phyloP scores from a whole-genome alignment of 2,797 vertebrate genomes.

The Chiroxiphia lanceolata region DNA sequence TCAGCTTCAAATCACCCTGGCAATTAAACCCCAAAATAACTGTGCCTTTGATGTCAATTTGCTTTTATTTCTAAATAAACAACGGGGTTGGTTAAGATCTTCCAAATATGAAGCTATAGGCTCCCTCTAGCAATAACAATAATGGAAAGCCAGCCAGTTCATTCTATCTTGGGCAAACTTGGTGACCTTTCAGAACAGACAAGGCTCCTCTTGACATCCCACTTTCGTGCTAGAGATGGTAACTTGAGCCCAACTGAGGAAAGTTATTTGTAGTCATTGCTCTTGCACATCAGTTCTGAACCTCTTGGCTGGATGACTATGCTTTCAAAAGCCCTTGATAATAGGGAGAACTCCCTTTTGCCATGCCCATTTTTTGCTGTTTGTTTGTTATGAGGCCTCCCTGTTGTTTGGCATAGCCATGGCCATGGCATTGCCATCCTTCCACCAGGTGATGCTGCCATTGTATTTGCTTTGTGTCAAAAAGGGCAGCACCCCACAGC shows the following conservation, averaged over 20 bases:
- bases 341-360: background rate
- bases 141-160: background rate
- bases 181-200: background rate
- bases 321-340: background rate
- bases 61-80: constrained; percentile 66
- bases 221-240: background rate
- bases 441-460: background rate
- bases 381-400: background rate
- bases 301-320: background rate
- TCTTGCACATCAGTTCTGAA: background rate
- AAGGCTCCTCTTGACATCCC: background rate
- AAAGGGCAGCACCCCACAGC: background rate
- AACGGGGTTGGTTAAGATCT: constrained; percentile 5
- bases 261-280: background rate
- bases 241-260: background rate
- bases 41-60: constrained; percentile 57
- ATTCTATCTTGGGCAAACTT: background rate
- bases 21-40: constrained; percentile 60
- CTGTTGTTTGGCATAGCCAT: background rate
- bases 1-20: constrained; percentile 55
- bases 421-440: background rate
- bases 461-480: background rate
- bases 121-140: constrained; percentile 32
- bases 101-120: constrained; percentile 42
- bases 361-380: background rate